phyloP scores from a whole-genome alignment of 2,113 vertebrate genomes.

The Hippocampus guttulatus region DNA sequence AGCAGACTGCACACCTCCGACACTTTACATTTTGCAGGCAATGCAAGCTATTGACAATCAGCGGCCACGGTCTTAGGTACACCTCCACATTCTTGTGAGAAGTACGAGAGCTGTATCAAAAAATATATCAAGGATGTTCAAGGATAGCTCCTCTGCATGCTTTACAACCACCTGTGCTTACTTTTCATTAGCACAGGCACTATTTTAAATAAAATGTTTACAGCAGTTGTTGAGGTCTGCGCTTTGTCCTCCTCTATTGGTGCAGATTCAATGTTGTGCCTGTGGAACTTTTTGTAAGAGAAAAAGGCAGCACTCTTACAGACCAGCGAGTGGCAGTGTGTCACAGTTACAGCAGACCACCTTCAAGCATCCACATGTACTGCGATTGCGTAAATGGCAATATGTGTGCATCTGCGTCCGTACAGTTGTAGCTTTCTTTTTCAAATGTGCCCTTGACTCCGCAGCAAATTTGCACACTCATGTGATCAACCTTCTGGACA shows the following conservation, averaged over 20 bases:
- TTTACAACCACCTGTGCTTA: too few relatives aligned
- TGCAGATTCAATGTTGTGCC: not conserved
- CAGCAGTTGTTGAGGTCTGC: not conserved
- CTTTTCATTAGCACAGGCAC: not conserved
- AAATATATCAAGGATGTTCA: not conserved
- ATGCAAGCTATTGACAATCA: not conserved
- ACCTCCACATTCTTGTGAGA: not conserved
- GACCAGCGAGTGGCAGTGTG: slow-evolving; percentile 70
- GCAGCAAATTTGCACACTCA: not conserved
- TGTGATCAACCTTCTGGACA: slow-evolving; percentile 5
- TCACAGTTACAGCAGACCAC: slow-evolving; percentile 46
- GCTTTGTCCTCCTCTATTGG: not conserved
- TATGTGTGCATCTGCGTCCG: slow-evolving; percentile 3
- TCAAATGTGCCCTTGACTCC: slow-evolving; percentile 5
- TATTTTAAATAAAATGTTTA: not conserved
- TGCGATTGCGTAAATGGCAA: slow-evolving; percentile 1
- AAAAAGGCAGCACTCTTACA: slow-evolving; percentile 54
- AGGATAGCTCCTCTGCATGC: too few relatives aligned
- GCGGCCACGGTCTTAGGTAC: not conserved
- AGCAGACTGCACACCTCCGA: not conserved
- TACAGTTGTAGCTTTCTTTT: slow-evolving; percentile 12
- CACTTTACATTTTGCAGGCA: slow-evolving; percentile 11
- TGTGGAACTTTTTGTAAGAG: not conserved
- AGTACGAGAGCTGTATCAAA: not conserved
- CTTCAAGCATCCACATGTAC: not conserved